Conservation (phyloP, 2,888 invertebrate genomes). For the Gonocerus acuteangulatus region DNA sequence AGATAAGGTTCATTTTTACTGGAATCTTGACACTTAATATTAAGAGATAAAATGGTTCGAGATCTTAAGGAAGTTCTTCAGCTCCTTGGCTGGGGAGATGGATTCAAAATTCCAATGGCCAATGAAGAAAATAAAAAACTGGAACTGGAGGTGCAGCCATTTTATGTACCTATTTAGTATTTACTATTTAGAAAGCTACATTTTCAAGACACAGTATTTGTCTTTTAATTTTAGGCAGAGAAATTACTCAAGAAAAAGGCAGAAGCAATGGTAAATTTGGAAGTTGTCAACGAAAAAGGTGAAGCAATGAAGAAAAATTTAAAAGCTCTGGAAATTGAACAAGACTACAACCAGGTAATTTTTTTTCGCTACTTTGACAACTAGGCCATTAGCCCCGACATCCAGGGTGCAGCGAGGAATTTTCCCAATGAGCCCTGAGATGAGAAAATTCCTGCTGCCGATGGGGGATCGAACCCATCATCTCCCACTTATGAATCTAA, state of each 20-base stretch:
- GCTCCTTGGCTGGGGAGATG: constrained; percentile 66
- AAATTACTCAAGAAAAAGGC: constrained; percentile 47
- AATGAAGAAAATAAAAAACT: constrained; percentile 60
- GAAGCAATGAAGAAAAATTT: constrained; percentile 47
- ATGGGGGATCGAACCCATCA: too few species aligned
- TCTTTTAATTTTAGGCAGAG: constrained; percentile 45
- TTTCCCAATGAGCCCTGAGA: too few species aligned
- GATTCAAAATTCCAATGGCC: constrained; percentile 71
- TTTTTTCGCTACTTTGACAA: constrained; percentile 38
- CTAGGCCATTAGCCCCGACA: too few species aligned
- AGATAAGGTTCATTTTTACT: too few species aligned
- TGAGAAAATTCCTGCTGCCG: too few species aligned
- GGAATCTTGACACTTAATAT: too few species aligned
- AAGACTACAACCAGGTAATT: constrained; percentile 49
- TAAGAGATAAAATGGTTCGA: constrained; percentile 27
- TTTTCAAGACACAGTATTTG: too few species aligned
- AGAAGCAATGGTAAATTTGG: constrained; percentile 46
- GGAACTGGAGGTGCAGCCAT: constrained; percentile 48
- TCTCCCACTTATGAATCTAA: too few species aligned
- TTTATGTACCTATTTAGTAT: neutral
- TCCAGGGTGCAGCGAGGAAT: too few species aligned
- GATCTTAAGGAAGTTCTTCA: constrained; percentile 58
- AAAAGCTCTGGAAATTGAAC: constrained; percentile 49
- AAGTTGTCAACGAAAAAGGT: constrained; percentile 45
- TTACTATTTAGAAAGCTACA: too few species aligned